Percentiles rank a stretch among this genome's conserved stretches.
These are phyloP conservation scores for Anolis apletophallus DNA, from an alignment of 2,797 vertebrate genomes.

Conservation along the genomic window DNA sequence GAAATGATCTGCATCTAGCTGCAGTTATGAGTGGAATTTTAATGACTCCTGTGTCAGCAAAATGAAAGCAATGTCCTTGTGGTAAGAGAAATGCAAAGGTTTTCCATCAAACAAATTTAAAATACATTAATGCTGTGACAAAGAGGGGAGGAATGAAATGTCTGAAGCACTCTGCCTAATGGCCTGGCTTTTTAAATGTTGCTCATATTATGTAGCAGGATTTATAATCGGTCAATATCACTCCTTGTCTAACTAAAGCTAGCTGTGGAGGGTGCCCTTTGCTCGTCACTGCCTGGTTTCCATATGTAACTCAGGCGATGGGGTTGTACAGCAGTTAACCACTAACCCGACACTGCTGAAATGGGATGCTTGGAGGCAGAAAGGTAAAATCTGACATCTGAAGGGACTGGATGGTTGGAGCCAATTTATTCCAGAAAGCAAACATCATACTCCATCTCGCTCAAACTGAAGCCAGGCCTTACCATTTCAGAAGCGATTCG, in stretches of 20 bases:
- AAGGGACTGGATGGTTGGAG: background rate
- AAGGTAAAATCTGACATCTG: background rate
- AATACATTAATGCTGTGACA: constrained; percentile 60
- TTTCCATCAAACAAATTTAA: constrained; percentile 61
- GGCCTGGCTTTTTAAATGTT: constrained; percentile 40
- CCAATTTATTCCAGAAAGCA: constrained; percentile 16
- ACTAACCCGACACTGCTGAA: fast-evolving
- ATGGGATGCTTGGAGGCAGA: constrained; percentile 22
- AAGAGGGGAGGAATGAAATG: constrained; percentile 45
- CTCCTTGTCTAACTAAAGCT: constrained; percentile 29
- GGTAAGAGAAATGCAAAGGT: constrained; percentile 64
- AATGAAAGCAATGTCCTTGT: constrained; percentile 55
- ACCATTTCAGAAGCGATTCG: constrained; percentile 18
- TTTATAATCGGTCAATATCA: constrained; percentile 1
- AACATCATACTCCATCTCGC: constrained; percentile 30
- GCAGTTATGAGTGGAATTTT: constrained; percentile 55
- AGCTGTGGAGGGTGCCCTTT: constrained; percentile 20
- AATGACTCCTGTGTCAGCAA: constrained; percentile 61
- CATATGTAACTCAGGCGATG: constrained; percentile 10
- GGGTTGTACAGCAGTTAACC: constrained; percentile 34
- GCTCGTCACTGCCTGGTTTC: constrained; percentile 8
- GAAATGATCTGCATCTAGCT: constrained; percentile 18
- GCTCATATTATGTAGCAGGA: constrained; percentile 8
- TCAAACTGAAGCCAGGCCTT: constrained; percentile 36
- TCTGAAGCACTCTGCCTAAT: constrained; percentile 30